These are phyloP conservation scores for Circaetus gallicus DNA, from an alignment of 2,113 vertebrate species.

Conservation along the genomic window DNA sequence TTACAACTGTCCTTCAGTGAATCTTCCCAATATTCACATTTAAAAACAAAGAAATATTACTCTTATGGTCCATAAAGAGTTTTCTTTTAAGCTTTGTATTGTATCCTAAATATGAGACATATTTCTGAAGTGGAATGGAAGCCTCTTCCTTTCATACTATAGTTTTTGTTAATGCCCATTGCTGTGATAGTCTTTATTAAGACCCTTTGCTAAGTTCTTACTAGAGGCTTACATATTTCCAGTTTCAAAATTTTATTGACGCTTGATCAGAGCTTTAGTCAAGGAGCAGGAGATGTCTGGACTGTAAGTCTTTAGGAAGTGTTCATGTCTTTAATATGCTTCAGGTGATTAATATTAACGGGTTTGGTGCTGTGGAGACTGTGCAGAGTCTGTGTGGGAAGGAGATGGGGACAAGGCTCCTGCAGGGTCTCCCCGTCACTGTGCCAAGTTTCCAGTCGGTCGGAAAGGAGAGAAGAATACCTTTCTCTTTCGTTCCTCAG, in stretches of 20 bases:
- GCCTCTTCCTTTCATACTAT: neutral
- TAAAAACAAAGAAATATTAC: neutral
- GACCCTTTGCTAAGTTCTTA: neutral
- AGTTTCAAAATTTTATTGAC: neutral
- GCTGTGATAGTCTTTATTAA: neutral
- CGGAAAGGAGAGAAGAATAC: neutral
- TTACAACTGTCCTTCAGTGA: neutral
- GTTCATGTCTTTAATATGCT: neutral
- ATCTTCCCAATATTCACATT: neutral
- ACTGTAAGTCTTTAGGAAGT: neutral
- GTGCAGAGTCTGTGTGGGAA: neutral
- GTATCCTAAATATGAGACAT: neutral
- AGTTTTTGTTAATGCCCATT: neutral
- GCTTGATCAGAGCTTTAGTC: neutral
- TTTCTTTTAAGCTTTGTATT: neutral
- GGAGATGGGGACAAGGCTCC: neutral
- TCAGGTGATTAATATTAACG: neutral
- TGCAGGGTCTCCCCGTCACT: neutral
- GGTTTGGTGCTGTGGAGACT: neutral
- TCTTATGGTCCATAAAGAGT: neutral
- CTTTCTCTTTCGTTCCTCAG: neutral
- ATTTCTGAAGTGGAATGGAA: neutral
- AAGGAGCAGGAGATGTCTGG: neutral
- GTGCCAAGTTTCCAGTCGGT: neutral
- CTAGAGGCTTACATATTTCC: neutral